Evolutionary conservation across 1,140 invertebrate genomes (phyloP), one percentile per base, ranked within the genome.

Genomic region (Ctenoplectra terminalis): DNA sequence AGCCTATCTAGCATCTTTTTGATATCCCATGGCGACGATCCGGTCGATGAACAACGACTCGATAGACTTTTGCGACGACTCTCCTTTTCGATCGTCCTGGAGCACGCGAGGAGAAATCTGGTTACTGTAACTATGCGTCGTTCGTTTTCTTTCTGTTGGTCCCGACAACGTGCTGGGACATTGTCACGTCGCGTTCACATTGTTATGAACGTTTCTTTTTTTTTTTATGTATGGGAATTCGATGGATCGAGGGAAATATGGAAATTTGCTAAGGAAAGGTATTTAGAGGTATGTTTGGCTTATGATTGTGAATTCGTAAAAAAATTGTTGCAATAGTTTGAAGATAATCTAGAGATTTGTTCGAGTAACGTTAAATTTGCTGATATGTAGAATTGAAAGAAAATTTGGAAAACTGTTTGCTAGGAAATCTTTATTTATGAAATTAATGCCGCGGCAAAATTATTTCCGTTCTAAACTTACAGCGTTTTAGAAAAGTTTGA

Each of bases 1-100:
- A n/a, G 23, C 72, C 56, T 87, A 87, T 81, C 85, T 84, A 37
- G 67, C 82, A 87, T 87, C 85, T 87, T 61, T 58, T n/a, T 20
- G 56, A 69, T 54, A 17, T 75, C 86, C 85, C 78, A 78, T 37
- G 15, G 86, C 56, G 86, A 79, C 48, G 60, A 87, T 87, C 86
- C 78, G 70, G 85, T 87, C 63, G 72, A 37, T 52, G 50, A 66
- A 50, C 29, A 17, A 58, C 31, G 56, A 43, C n/a, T 7, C 15
- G 50, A 71, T 58, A n/a, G 52, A 64, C 40, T 4, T 40, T 40
- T 46, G 43, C 50, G 23, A 26, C 20, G 37, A 26, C 29, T 52
- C 64, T 20, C 46, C 40, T 29, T 54, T 66, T 37, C 20, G 29
- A n/a, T 40, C 48, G 6, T 64, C 31, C 71, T 29, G 29, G 31